Conservation (phyloP, 2,113 vertebrate species). For the Zosterops lateralis region DNA sequence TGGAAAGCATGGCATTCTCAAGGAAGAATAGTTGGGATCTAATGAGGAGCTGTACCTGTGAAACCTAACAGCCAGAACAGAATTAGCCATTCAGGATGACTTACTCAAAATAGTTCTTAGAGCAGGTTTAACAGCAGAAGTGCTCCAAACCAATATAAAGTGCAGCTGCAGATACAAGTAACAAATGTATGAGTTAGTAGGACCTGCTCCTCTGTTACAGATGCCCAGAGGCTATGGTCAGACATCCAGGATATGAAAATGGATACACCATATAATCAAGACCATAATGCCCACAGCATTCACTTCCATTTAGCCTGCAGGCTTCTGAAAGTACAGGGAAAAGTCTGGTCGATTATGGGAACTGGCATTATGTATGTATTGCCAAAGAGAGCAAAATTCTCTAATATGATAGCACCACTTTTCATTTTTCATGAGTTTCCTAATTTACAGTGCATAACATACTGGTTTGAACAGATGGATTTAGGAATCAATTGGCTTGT, state of each 20-base stretch:
- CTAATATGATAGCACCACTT: constrained; percentile 17
- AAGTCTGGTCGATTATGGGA: constrained; percentile 36
- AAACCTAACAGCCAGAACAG: neutral
- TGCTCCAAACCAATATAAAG: neutral
- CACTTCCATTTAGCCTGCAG: constrained; percentile 65
- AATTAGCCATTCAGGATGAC: neutral
- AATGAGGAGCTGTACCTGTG: constrained; percentile 15
- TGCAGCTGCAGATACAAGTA: constrained; percentile 28
- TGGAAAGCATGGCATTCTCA: neutral
- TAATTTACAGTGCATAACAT: neutral
- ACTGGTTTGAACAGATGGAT: neutral
- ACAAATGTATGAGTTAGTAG: constrained; percentile 35
- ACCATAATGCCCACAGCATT: constrained; percentile 54
- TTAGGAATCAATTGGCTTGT: neutral
- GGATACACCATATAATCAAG: constrained; percentile 57
- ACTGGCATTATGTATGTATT: neutral
- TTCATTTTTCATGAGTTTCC: constrained; percentile 58
- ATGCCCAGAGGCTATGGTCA: constrained; percentile 65
- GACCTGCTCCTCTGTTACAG: constrained; percentile 13
- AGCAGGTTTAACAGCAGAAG: constrained; percentile 17
- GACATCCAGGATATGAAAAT: constrained; percentile 58
- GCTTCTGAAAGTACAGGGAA: constrained; percentile 53
- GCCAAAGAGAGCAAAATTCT: constrained; percentile 46
- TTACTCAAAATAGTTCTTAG: constrained; percentile 12
- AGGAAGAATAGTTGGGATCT: neutral